Evolutionary conservation across 2,888 invertebrate genomes (phyloP).

Genomic region (Elaeidobius kamerunicus): DNA sequence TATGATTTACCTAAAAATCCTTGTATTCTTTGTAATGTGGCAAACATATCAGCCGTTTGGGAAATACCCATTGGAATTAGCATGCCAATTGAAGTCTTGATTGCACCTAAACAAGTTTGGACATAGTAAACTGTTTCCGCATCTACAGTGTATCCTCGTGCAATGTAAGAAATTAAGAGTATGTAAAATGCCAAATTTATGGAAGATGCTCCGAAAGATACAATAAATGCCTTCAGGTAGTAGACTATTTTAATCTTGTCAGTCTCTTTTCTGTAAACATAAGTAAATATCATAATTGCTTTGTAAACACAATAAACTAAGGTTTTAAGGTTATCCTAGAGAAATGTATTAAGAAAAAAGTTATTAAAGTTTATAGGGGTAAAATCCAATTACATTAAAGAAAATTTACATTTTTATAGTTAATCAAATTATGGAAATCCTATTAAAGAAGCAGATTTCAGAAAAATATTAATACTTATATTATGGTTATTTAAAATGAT

Average conservation of each 20-base stretch:
- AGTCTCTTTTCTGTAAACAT: constrained; percentile 59
- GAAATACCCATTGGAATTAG: constrained; percentile 40
- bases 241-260: constrained; percentile 51
- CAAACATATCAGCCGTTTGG: constrained; percentile 38
- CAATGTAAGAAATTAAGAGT: constrained; percentile 37
- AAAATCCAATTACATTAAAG: too few species aligned
- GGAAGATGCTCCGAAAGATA: constrained; percentile 40
- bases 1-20: constrained; percentile 19
- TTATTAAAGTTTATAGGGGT: too few species aligned
- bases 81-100: constrained; percentile 35
- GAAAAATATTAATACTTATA: background rate
- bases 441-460: too few species aligned
- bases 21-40: constrained; percentile 29
- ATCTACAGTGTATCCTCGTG: constrained; percentile 34
- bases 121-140: constrained; percentile 38
- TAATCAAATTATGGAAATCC: too few species aligned
- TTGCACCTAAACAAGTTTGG: constrained; percentile 32
- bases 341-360: too few species aligned
- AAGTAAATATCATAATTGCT: background rate
- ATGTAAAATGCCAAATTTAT: constrained; percentile 38
- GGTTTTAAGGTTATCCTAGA: too few species aligned
- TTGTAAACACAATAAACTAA: too few species aligned
- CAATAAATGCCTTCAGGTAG: constrained; percentile 43
- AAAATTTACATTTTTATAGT: background rate
- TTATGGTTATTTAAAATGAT: background rate